A percentile compares a stretch with the other conserved stretches of the same genome.
Conservation (phyloP, 2,797 vertebrate genomes). For the Emys orbicularis region DNA sequence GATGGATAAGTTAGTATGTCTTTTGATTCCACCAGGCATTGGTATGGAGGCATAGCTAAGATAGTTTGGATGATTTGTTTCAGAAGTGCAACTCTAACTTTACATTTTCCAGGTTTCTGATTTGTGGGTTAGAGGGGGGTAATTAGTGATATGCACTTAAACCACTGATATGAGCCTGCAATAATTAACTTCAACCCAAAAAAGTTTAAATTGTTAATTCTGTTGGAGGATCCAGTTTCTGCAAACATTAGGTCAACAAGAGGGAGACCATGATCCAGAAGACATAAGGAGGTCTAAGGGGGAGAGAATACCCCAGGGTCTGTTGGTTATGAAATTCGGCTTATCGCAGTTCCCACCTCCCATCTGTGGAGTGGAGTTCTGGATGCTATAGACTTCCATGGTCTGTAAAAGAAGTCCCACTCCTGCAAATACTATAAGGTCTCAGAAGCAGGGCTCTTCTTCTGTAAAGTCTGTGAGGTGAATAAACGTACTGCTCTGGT, state of each 20-base stretch:
- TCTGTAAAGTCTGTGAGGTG: neutral
- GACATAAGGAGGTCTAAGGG: neutral
- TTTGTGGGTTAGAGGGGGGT: neutral
- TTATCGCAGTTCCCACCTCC: accelerated
- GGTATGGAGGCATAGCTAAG: neutral
- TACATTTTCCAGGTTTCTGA: neutral
- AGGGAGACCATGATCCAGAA: neutral
- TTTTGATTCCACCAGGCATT: neutral
- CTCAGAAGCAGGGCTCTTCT: neutral
- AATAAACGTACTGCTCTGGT: neutral
- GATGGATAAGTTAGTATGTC: neutral
- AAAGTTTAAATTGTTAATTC: neutral
- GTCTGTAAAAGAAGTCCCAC: neutral
- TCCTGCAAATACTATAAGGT: neutral
- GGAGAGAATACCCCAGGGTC: neutral
- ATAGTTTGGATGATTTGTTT: neutral
- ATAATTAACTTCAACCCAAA: neutral
- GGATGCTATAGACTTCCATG: neutral
- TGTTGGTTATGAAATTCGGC: neutral
- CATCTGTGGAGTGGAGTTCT: accelerated
- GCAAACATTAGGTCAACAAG: neutral
- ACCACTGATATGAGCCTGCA: neutral
- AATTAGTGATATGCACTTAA: accelerated
- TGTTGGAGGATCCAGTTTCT: neutral
- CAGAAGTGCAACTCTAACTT: neutral